phyloP scores from a whole-genome alignment of 1,140 invertebrate species.

The Heliconius hermathena region DNA sequence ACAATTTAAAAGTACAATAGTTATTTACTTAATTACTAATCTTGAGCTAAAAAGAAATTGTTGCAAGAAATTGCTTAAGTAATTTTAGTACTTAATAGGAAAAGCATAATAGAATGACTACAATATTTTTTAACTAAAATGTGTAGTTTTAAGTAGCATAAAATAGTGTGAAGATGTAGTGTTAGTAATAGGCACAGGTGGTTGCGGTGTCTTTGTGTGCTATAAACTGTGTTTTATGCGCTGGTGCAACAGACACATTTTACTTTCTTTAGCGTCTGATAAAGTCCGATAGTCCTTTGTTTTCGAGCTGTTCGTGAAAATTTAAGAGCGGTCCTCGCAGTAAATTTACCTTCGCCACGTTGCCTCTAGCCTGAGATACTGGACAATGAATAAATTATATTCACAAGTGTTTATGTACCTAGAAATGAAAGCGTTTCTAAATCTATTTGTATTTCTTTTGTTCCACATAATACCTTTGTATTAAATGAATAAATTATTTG shows the following conservation, averaged over 20 bases:
- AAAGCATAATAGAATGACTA: background rate
- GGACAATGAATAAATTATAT: constrained; percentile 63
- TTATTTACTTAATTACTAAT: background rate
- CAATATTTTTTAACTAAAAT: background rate
- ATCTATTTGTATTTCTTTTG: constrained; percentile 29
- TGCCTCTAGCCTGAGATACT: constrained; percentile 50
- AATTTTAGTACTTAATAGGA: background rate
- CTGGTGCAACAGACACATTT: constrained; percentile 66
- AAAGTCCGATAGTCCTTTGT: constrained; percentile 67
- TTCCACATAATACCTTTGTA: background rate
- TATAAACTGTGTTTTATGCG: constrained; percentile 58
- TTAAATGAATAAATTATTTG: background rate
- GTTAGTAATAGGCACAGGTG: constrained; percentile 46
- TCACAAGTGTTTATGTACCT: constrained; percentile 40
- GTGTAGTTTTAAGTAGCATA: background rate
- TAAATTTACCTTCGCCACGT: constrained; percentile 56
- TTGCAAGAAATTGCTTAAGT: background rate
- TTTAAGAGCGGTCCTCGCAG: constrained; percentile 67
- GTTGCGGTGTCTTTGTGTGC: constrained; percentile 49
- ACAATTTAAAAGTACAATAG: background rate
- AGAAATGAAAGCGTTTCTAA: constrained; percentile 26
- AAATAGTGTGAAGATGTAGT: constrained; percentile 5
- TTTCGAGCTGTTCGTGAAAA: constrained; percentile 62
- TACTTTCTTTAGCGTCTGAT: constrained; percentile 68
- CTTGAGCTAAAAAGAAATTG: background rate